Evolutionary conservation across 2,888 invertebrate species (phyloP).

Genomic region (Netelia inedita): DNA sequence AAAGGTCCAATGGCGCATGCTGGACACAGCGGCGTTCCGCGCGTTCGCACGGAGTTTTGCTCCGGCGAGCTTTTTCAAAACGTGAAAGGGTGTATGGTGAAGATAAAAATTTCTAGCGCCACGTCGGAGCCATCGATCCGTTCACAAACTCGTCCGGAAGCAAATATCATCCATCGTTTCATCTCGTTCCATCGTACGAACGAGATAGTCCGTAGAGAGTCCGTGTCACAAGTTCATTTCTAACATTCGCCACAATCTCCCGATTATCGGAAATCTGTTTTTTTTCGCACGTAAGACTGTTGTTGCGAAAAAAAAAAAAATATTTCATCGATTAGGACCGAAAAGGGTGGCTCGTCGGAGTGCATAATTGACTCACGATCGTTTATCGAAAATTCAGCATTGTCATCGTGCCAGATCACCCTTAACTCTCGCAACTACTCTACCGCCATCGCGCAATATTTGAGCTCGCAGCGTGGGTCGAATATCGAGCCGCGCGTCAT

Average conservation of each 20-base stretch:
- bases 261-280: background rate
- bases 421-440: background rate
- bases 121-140: slow-evolving; percentile 1
- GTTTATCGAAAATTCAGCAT: slow-evolving; percentile 7
- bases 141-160: background rate
- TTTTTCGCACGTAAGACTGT: no score
- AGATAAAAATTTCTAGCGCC: no score
- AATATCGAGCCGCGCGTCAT: slow-evolving; percentile 48
- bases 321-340: background rate
- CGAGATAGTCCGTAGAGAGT: background rate
- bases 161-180: background rate
- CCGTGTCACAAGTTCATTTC: background rate
- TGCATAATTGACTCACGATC: slow-evolving; percentile 20
- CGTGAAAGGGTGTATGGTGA: slow-evolving; percentile 17
- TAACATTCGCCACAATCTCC: slow-evolving; percentile 9
- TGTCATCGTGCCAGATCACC: background rate
- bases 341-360: background rate
- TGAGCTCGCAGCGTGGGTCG: slow-evolving; percentile 2
- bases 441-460: background rate
- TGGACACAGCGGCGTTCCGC: slow-evolving; percentile 36
- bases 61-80: slow-evolving; percentile 38
- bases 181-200: background rate
- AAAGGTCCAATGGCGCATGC: slow-evolving; percentile 62
- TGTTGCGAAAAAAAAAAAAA: background rate
- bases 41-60: slow-evolving; percentile 35